Base-by-base conservation (phyloP, 1,140 invertebrate species). In the Nomia melanderi region DNA sequence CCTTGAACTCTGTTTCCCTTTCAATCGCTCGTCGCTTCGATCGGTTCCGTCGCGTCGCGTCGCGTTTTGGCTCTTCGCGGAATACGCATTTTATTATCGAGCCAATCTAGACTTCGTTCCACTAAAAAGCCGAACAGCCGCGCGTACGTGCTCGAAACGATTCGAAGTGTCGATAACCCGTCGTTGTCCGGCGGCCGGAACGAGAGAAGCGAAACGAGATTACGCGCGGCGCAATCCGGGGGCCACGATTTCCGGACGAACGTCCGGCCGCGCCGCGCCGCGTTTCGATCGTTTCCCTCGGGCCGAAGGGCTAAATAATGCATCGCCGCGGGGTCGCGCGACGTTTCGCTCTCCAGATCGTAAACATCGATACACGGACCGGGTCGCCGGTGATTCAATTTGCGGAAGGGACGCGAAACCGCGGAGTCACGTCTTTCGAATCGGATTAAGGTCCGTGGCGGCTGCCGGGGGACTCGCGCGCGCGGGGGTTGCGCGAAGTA, bases 351-450 rank as follows among this genome's bases (percentile, higher is more conserved):
- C 74, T 62, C 54, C 29, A 39, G 73, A 82, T 83, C 78, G 81
- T 83, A 81, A 57, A 82, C 65, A 81, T 82, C 81, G 73, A 82
- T 71, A 82, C n/a, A n/a, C 74, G 71, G 62, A 77, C 62, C 77
- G 81, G 63, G 62, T 39, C 27, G 79, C 50, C 74, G 77, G 79
- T 82, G 81, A 83, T 83, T 82, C 81, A 82, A 76, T 83, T 83
- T 83, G 75, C 47, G 47, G 47, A 81, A 83, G 70, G 81, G 74
- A 78, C 79, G 41, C 69, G 73, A 73, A 59, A 73, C 63, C 77
- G 81, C 74, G 67, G 74, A 76, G 81, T 83, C 81, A 83, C 81
- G 79, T 83, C 71, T 25, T 60, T 70, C 67, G 74, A 71, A 77
- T 78, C 81, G 81, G 65, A 77, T 82, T 82, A 83, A 82, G 73